Conservation (phyloP, 2,888 invertebrate genomes). For the Elmis aenea region DNA sequence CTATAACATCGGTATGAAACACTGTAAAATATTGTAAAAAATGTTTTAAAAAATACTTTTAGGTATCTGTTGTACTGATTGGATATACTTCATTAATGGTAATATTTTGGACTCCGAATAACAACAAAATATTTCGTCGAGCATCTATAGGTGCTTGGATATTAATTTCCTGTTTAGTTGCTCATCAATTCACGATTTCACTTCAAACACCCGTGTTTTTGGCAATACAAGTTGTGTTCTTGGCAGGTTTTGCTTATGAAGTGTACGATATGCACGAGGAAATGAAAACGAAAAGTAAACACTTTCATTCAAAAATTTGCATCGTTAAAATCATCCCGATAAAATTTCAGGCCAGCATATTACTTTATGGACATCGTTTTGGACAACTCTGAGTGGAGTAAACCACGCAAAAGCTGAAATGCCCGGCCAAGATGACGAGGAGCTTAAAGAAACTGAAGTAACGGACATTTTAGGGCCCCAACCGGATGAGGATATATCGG, state of each 20-base stretch:
- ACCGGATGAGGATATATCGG: no score
- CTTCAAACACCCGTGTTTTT: slow-evolving; percentile 73
- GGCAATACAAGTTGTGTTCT: slow-evolving; percentile 58
- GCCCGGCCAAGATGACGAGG: no score
- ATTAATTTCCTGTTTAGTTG: slow-evolving; percentile 66
- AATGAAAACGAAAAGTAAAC: slow-evolving; percentile 47
- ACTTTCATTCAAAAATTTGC: no score
- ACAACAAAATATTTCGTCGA: slow-evolving; percentile 60
- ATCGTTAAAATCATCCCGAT: no score
- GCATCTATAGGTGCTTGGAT: slow-evolving; percentile 73
- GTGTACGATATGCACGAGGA: slow-evolving; percentile 55
- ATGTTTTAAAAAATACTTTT: slow-evolving; percentile 34
- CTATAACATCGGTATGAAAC: slow-evolving; percentile 41
- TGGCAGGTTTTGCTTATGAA: slow-evolving; percentile 62
- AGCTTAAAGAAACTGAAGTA: no score
- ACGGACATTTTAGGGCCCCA: no score
- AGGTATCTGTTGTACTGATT: slow-evolving; percentile 63
- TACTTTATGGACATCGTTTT: no score
- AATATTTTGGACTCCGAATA: slow-evolving; percentile 70
- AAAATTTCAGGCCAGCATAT: no score
- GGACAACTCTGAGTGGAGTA: no score
- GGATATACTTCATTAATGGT: slow-evolving; percentile 68
- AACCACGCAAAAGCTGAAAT: no score
- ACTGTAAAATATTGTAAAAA: not conserved
- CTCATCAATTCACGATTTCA: slow-evolving; percentile 64